Evolutionary conservation across 2,113 vertebrate species (phyloP).

Genomic region (Leptocoma aspasia): DNA sequence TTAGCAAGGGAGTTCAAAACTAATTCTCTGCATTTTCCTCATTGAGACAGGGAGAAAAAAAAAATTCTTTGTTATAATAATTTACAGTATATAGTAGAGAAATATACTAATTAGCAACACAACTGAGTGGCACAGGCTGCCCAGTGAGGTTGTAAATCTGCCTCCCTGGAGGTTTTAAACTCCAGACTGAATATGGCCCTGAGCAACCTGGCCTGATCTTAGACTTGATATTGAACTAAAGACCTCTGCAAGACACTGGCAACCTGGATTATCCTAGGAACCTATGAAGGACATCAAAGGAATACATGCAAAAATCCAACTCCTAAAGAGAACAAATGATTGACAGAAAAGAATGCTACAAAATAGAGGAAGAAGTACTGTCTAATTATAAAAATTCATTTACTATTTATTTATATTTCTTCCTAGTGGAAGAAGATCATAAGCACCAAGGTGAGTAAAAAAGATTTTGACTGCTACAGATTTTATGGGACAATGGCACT

Average conservation of each 20-base stretch:
- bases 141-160: background rate
- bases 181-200: background rate
- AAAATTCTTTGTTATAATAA: background rate
- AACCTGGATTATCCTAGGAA: background rate
- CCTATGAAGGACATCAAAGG: background rate
- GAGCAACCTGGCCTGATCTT: background rate
- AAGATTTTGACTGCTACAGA: background rate
- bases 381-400: background rate
- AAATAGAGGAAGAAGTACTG: background rate
- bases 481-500: background rate
- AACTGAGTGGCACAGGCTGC: background rate
- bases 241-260: background rate
- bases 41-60: background rate
- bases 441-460: background rate
- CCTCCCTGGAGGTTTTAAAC: background rate
- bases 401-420: background rate
- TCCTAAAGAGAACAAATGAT: background rate
- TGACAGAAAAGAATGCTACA: background rate
- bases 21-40: background rate
- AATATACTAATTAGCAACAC: background rate
- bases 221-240: background rate
- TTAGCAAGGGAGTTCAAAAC: background rate
- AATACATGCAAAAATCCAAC: background rate
- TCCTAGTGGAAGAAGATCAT: background rate
- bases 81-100: background rate